Conservation (phyloP, 2,113 vertebrate species). For the Eonycteris spelaea region DNA sequence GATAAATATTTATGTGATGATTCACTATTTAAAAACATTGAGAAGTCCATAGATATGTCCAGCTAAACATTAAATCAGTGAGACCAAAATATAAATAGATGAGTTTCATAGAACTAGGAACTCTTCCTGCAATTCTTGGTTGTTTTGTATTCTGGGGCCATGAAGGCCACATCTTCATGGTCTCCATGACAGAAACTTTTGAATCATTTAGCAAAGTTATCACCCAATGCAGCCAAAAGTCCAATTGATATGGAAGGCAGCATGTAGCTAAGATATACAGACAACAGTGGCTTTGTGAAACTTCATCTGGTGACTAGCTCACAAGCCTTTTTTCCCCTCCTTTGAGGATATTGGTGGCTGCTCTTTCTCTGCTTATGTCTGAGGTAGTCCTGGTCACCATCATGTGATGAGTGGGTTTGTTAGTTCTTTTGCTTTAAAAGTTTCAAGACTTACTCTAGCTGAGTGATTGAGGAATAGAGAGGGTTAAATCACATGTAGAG, state of each 20-base stretch:
- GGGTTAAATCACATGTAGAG: background rate
- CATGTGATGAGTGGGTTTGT: background rate
- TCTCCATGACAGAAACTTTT: background rate
- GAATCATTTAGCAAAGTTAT: background rate
- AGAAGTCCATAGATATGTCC: background rate
- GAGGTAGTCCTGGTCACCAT: background rate
- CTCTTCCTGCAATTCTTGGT: background rate
- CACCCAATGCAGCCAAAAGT: background rate
- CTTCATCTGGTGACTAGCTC: background rate
- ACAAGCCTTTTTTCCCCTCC: background rate
- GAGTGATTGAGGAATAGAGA: background rate
- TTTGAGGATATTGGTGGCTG: background rate
- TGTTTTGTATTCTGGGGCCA: background rate
- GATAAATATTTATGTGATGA: background rate
- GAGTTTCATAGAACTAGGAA: background rate
- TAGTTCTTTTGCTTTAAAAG: background rate
- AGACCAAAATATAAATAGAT: background rate
- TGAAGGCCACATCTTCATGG: background rate
- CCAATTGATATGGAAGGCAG: background rate
- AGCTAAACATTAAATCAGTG: background rate
- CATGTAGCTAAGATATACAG: background rate
- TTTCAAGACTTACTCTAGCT: background rate
- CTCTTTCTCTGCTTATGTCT: background rate
- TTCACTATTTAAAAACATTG: constrained; percentile 25
- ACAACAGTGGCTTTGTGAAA: background rate